phyloP scores from a whole-genome alignment of 2,113 vertebrate genomes.

The Nesoenas mayeri region DNA sequence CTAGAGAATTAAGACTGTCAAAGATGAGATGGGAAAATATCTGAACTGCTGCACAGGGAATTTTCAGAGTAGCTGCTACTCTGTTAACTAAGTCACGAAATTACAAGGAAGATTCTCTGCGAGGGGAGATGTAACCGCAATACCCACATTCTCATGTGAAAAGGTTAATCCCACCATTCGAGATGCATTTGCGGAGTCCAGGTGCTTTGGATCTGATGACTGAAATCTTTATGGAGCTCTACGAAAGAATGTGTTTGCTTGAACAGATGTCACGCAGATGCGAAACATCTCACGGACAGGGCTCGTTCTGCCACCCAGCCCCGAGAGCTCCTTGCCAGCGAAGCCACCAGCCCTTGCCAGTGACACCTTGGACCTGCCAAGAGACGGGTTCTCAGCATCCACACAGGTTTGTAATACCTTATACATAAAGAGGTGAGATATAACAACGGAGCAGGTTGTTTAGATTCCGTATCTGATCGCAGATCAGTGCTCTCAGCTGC shows the following conservation, averaged over 20 bases:
- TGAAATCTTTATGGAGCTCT: not conserved
- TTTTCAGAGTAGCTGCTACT: not conserved
- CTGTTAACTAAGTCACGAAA: not conserved
- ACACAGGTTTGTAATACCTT: not conserved
- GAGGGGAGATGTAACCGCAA: not conserved
- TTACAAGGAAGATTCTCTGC: not conserved
- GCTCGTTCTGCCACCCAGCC: not conserved
- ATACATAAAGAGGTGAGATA: not conserved
- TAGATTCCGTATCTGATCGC: not conserved
- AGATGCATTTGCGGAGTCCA: not conserved
- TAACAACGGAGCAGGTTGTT: not conserved
- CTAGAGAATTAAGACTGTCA: not conserved
- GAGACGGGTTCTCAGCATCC: not conserved
- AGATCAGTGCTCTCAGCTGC: not conserved
- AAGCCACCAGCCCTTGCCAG: not conserved
- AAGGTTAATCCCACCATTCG: not conserved
- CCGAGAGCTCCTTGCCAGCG: not conserved
- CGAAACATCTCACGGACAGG: not conserved
- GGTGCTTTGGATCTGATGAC: constrained; percentile 23
- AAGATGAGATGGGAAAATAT: not conserved
- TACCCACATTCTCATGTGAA: not conserved
- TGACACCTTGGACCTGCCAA: not conserved
- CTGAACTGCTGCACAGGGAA: not conserved
- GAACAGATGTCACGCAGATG: constrained; percentile 21
- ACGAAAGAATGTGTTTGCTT: not conserved